Evolutionary conservation across 2,888 invertebrate genomes (phyloP), one percentile per base, ranked within the genome.

Genomic region (Stegophylla sp.): DNA sequence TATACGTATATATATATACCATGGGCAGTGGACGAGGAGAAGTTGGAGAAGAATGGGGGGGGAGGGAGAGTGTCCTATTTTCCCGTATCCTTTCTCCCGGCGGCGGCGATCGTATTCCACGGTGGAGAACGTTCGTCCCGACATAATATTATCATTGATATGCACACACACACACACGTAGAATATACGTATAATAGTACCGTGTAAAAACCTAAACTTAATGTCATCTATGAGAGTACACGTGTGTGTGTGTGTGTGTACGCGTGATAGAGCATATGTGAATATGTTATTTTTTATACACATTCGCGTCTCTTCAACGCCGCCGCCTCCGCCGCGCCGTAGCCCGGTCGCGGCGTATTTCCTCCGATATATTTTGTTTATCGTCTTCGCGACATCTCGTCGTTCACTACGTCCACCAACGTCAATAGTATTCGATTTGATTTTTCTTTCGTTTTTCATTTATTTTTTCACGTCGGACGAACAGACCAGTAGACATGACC

Each of bases 291-390:
- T 51, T 4, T 13, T 13, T 41, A n/a, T 28, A 59, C 17, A 20
- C 48, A n/a, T 63, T 51, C 51, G 48, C 20, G 34, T 71, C 34
- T n/a, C n/a, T n/a, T n/a, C n/a, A n/a, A n/a, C n/a, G n/a, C n/a
- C n/a, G n/a, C n/a, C n/a, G n/a, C n/a, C n/a, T n/a, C n/a, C n/a
- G n/a, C n/a, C n/a, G n/a, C n/a, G n/a, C n/a, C n/a, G n/a, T n/a
- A n/a, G n/a, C n/a, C n/a, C n/a, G n/a, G n/a, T n/a, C n/a, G n/a
- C n/a, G n/a, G n/a, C n/a, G 41, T n/a, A 64, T 75, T 51, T 51
- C n/a, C n/a, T n/a, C 64, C 34, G 10, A n/a, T n/a, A 75, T 75
- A 75, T 75, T n/a, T 64, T 64, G 63, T 64, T 75, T 34, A 51
- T 64, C 43, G n/a, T 73, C 59, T 73, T 43, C 41, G 34, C 23